Evolutionary conservation across 2,888 invertebrate genomes (phyloP).

Genomic region (Pasiphila rectangulata): DNA sequence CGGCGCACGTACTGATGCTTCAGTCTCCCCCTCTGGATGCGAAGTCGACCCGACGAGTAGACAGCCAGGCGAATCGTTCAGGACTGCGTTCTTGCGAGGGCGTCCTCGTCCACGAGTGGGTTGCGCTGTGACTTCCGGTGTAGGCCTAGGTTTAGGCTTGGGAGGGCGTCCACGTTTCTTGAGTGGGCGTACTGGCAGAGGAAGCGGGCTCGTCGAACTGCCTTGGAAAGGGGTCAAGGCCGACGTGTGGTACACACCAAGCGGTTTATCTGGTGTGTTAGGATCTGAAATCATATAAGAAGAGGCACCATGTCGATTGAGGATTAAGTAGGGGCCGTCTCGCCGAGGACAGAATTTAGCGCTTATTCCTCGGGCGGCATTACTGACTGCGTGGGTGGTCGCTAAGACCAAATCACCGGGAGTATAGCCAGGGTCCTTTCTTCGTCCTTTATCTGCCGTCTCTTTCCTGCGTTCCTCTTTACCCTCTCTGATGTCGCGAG

Average conservation of each 20-base stretch:
- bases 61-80: neutral
- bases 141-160: neutral
- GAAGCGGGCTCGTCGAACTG: neutral
- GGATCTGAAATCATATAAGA: too few relatives aligned
- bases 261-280: too few relatives aligned
- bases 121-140: neutral
- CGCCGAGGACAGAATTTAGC: neutral
- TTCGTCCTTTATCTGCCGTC: slow-evolving; percentile 11
- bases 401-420: neutral
- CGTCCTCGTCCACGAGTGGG: neutral
- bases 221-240: neutral
- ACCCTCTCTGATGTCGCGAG: slow-evolving; percentile 20
- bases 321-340: neutral
- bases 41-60: neutral
- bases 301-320: too few relatives aligned
- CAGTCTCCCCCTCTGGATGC: neutral
- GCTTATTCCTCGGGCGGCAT: neutral
- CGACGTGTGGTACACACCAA: neutral
- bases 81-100: neutral
- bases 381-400: neutral
- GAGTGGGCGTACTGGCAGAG: neutral
- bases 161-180: neutral
- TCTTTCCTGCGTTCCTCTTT: slow-evolving; percentile 26
- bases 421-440: slow-evolving; percentile 11
- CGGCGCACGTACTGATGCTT: too few relatives aligned